These are phyloP conservation scores for Andrena bucephala DNA, from an alignment of 2,888 invertebrate species.

Conservation along the genomic window DNA sequence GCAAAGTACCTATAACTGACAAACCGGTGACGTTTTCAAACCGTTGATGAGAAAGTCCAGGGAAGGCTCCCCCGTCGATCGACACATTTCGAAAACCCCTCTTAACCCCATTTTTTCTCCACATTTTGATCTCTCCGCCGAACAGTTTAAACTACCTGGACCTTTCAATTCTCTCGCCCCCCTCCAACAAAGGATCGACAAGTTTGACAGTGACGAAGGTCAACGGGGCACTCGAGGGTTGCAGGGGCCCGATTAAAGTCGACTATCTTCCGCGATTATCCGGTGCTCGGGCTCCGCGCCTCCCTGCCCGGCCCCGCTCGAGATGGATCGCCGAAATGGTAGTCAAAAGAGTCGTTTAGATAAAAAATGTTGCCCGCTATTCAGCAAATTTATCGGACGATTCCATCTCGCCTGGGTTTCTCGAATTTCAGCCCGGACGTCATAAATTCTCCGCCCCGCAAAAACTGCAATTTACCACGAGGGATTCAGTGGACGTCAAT, in stretches of 20 bases:
- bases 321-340: conserved; percentile 11
- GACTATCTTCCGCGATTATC: conserved; percentile 31
- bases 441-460: conserved; percentile 23
- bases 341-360: conserved; percentile 36
- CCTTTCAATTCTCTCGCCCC: no score
- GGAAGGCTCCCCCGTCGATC: background rate
- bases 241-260: conserved; percentile 19
- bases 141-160: background rate
- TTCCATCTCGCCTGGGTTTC: conserved; percentile 33
- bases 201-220: conserved; percentile 49
- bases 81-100: background rate
- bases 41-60: background rate
- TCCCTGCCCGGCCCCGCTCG: background rate
- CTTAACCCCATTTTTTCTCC: background rate
- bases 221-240: background rate
- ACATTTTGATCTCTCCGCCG: background rate
- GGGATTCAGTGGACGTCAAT: conserved; percentile 25
- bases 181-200: background rate
- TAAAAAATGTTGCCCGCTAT: conserved; percentile 42
- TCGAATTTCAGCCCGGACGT: conserved; percentile 6
- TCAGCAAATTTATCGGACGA: conserved; percentile 55
- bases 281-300: background rate
- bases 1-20: no score
- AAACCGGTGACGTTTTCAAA: no score
- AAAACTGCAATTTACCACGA: conserved; percentile 29